Base-by-base conservation (phyloP, 1,140 invertebrate genomes). In the Temnothorax curvispinosus region DNA sequence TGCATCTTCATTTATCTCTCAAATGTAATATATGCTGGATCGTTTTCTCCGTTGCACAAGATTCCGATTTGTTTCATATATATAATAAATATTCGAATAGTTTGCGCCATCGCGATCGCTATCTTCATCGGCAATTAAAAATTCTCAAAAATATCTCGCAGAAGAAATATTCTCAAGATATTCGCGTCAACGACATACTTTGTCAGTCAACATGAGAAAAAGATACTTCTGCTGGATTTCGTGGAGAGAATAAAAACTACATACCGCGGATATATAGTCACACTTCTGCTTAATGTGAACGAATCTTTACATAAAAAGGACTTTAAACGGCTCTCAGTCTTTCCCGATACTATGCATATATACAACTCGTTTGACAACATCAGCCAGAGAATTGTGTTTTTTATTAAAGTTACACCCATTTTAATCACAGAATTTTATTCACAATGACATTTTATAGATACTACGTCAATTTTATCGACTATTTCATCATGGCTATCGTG, bases 341-440 rank as follows among this genome's bases (percentile, higher is more conserved):
- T 21, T 75, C 44, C 35, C 15, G 11, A 27, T 32, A 8, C 2
- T 21, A 69, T 72, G 2, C 27, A 27, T 3, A 69, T 15, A 9
- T n/a, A 56, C n/a, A 35, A 52, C 47, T 72, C 41, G 41, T 69
- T 69, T 69, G 21, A 69, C 65, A 50, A 69, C 21, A 47, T 69
- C 18, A 41, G 2, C 62, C 41, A 27, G 13, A n/a, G 21, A 8
- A 69, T 50, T 27, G 1, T 50, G 13, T 47, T 47, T 65, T 44
- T 67, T 50, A 50, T 50, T 13, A 3, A 50, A 15, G 18, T 69
- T 67, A 47, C 11, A 27, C 11, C 8, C 41, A 13, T 6, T 67
- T 65, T 21, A 44, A 44, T 27, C 9, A 41, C n/a, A 67, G 1
- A 13, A 15, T 41, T 41, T 67, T 67, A 44, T 67, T 44, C 2